phyloP scores from a whole-genome alignment of 2,113 vertebrate genomes.

The Oxygymnocypris stewartii region DNA sequence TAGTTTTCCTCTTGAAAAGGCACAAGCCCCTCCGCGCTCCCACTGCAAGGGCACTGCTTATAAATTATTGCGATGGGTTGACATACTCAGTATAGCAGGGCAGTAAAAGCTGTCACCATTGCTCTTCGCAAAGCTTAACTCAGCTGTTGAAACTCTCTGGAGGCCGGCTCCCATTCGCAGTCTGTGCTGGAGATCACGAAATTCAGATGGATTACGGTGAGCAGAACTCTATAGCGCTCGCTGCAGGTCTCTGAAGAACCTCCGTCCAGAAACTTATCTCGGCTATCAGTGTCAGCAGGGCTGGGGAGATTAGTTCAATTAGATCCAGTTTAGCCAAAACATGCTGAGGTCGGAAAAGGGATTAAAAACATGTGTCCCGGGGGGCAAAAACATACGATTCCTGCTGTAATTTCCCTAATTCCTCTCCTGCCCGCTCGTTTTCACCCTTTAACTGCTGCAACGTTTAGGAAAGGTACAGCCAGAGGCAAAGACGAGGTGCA shows the following conservation, averaged over 20 bases:
- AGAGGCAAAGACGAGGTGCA: not conserved
- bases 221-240: not conserved
- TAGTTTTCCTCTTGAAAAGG: constrained; percentile 41
- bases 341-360: constrained; percentile 60
- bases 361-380: constrained; percentile 34
- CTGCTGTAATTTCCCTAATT: constrained; percentile 23
- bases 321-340: constrained; percentile 58
- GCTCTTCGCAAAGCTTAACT: constrained; percentile 48
- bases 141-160: constrained; percentile 28
- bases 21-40: constrained; percentile 29
- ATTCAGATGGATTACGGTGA: constrained; percentile 29
- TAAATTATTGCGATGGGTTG: constrained; percentile 42
- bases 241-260: not conserved
- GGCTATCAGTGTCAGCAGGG: constrained; percentile 61
- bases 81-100: constrained; percentile 50
- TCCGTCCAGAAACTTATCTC: constrained; percentile 60
- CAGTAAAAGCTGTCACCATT: constrained; percentile 50
- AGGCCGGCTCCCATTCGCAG: constrained; percentile 33
- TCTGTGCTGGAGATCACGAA: constrained; percentile 2
- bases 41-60: constrained; percentile 43
- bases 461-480: constrained; percentile 1
- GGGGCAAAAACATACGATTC: constrained; percentile 31
- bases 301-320: constrained; percentile 69
- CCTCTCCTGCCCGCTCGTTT: not conserved
- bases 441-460: constrained; percentile 1